Conservation (phyloP, 1,140 invertebrate species). For the Microplitis mediator region DNA sequence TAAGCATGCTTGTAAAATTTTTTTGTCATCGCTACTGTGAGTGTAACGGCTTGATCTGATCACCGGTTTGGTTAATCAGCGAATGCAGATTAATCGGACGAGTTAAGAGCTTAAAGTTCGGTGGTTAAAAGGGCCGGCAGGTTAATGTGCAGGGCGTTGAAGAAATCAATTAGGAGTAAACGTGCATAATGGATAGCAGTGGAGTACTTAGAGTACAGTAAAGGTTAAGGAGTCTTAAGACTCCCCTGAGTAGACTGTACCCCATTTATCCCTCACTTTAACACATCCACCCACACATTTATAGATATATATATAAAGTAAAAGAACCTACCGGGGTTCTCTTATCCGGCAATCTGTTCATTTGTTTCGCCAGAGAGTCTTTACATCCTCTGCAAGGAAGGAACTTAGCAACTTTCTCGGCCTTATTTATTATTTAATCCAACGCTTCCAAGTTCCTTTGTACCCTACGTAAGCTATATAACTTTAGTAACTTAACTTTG, state of each 20-base stretch:
- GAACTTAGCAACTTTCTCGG: conserved; percentile 54
- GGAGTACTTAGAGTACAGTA: conserved; percentile 37
- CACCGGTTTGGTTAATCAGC: too few relatives aligned
- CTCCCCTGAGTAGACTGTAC: conserved; percentile 44
- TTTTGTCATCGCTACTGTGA: too few relatives aligned
- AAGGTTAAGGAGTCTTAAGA: conserved; percentile 51
- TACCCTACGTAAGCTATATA: not conserved
- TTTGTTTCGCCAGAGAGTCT: conserved; percentile 39
- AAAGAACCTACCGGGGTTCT: not conserved
- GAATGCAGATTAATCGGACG: too few relatives aligned
- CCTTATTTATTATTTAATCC: conserved; percentile 56
- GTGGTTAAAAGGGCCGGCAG: too few relatives aligned
- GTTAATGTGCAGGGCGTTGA: not conserved
- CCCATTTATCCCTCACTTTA: not conserved
- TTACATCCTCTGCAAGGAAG: conserved; percentile 44
- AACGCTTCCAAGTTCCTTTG: conserved; percentile 4
- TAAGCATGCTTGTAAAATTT: too few relatives aligned
- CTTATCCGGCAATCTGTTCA: conserved; percentile 45
- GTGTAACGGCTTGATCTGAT: too few relatives aligned
- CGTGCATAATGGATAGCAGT: conserved; percentile 53
- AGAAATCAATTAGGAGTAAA: conserved; percentile 2
- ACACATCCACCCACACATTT: not conserved
- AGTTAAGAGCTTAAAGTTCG: too few relatives aligned
- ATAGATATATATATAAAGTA: conserved; percentile 27
- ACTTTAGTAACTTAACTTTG: not conserved